Conservation (phyloP, 2,797 vertebrate genomes). For the Coccyzus lansbergi region DNA sequence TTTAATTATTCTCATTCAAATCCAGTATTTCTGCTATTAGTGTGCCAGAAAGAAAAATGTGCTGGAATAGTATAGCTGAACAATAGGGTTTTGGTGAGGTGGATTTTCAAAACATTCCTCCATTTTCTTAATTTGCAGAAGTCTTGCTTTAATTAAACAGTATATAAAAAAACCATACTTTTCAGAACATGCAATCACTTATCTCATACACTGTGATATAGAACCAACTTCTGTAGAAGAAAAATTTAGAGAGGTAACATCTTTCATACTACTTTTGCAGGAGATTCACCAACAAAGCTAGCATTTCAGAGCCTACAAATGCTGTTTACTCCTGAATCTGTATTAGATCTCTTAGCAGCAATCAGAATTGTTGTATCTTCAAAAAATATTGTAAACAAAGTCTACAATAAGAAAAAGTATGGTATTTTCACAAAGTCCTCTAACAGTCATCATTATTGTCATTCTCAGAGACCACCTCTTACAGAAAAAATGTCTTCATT, state of each 20-base stretch:
- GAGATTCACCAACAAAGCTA: not conserved
- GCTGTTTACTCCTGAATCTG: not conserved
- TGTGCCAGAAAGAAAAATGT: not conserved
- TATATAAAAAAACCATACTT: not conserved
- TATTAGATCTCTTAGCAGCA: not conserved
- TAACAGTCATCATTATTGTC: not conserved
- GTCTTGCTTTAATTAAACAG: slow-evolving; percentile 10
- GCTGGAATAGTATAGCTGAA: not conserved
- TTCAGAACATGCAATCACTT: not conserved
- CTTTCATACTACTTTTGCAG: not conserved
- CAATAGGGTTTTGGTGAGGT: not conserved
- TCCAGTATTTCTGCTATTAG: not conserved
- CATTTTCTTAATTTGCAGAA: not conserved
- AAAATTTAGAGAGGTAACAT: not conserved
- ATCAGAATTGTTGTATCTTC: not conserved
- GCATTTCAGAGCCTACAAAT: not conserved
- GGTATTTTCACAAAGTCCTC: not conserved
- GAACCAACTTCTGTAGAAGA: not conserved
- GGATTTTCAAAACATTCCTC: not conserved
- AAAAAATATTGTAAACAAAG: not conserved
- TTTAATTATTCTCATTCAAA: not conserved
- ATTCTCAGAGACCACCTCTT: not conserved
- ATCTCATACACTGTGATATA: not conserved
- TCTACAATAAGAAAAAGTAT: not conserved
- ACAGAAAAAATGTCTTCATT: not conserved